These are phyloP conservation scores for Vombatus ursinus DNA, from an alignment of 2,113 vertebrate species.

Conservation along the genomic window DNA sequence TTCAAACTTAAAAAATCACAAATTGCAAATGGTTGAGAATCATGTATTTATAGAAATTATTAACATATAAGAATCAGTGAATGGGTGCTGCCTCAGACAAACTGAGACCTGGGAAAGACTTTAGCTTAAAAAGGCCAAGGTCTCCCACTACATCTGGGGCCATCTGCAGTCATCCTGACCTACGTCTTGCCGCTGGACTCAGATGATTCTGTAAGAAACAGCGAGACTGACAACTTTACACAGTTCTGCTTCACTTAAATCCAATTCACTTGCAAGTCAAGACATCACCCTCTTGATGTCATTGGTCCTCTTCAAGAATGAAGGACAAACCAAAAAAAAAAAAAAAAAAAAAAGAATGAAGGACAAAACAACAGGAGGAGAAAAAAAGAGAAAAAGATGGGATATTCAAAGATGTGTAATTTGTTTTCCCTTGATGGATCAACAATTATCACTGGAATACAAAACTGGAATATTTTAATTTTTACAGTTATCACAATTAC, in stretches of 20 bases:
- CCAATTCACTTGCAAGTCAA: neutral
- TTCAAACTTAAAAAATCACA: conserved; percentile 7
- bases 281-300: neutral
- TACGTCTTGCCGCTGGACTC: neutral
- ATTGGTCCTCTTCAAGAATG: neutral
- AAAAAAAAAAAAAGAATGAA: no score
- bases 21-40: neutral
- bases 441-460: neutral
- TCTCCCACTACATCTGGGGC: neutral
- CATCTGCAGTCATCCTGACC: neutral
- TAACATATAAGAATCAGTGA: neutral
- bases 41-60: neutral
- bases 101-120: neutral
- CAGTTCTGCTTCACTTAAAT: neutral
- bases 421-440: neutral
- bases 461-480: neutral
- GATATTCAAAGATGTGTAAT: conserved; percentile 24
- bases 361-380: no score
- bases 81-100: neutral
- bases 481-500: neutral
- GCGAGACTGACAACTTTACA: neutral
- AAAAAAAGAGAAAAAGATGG: neutral
- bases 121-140: neutral
- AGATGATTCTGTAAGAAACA: neutral
- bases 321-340: neutral